Evolutionary conservation across 2,797 vertebrate genomes (phyloP).

Genomic region (Sebastes reedi): DNA sequence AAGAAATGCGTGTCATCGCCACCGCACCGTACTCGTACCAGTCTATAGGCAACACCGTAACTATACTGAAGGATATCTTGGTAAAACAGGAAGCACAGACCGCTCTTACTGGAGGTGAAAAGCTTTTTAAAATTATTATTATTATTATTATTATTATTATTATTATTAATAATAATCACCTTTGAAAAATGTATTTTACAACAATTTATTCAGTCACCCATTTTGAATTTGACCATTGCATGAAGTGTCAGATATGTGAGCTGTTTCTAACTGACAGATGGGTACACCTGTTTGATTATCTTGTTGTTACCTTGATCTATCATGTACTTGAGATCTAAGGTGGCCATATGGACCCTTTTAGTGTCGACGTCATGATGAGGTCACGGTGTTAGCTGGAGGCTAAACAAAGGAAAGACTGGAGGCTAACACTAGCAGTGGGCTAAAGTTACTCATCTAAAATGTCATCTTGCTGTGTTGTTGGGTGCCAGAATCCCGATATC

Average conservation of each 20-base stretch:
- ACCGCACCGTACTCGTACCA: conserved; percentile 46
- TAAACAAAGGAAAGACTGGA: no score
- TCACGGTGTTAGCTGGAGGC: no score
- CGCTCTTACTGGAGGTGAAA: conserved; percentile 58
- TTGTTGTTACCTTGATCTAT: background rate
- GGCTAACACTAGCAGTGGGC: no score
- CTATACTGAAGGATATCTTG: conserved; percentile 60
- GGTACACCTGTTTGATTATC: background rate
- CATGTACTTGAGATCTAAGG: background rate
- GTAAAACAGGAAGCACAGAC: conserved; percentile 26
- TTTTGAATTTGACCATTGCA: background rate
- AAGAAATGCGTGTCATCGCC: conserved; percentile 63
- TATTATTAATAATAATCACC: background rate
- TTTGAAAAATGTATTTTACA: background rate
- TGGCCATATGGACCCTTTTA: background rate
- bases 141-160: background rate
- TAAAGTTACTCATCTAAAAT: no score
- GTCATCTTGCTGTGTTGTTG: no score
- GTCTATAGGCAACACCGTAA: background rate
- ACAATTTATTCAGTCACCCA: background rate
- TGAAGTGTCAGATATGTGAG: background rate
- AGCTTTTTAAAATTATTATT: background rate
- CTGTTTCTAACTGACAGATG: background rate
- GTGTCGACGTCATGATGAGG: no score
- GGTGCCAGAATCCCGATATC: no score